Evolutionary conservation across 2,888 invertebrate species (phyloP).

Genomic region (Acleris cristana): DNA sequence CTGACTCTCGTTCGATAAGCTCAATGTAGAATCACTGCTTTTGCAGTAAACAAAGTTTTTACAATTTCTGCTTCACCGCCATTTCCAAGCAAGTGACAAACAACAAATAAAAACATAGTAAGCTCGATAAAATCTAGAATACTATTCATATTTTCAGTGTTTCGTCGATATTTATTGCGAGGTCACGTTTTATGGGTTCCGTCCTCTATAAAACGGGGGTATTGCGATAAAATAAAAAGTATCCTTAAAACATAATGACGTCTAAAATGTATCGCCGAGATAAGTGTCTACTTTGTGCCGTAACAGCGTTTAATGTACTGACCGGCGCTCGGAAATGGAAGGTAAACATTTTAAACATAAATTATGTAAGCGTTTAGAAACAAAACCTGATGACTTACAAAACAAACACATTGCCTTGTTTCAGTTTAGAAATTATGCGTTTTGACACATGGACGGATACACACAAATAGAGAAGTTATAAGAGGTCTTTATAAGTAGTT

Average conservation of each 20-base stretch:
- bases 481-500: too few relatives aligned
- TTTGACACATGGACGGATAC: too few relatives aligned
- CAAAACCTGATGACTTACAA: too few relatives aligned
- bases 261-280: slow-evolving; percentile 12
- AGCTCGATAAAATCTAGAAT: slow-evolving; percentile 35
- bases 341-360: neutral
- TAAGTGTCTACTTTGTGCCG: neutral
- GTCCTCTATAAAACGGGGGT: slow-evolving; percentile 24
- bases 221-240: slow-evolving; percentile 31
- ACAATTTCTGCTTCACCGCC: too few relatives aligned
- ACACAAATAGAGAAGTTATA: too few relatives aligned
- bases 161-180: slow-evolving; percentile 37
- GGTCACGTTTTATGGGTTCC: slow-evolving; percentile 31
- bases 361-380: too few relatives aligned
- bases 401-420: too few relatives aligned
- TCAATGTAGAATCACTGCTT: too few relatives aligned
- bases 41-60: too few relatives aligned
- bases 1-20: too few relatives aligned
- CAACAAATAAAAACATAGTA: slow-evolving; percentile 35
- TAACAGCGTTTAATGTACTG: too few relatives aligned
- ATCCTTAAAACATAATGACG: slow-evolving; percentile 11
- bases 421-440: too few relatives aligned
- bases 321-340: neutral
- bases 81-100: slow-evolving; percentile 19
- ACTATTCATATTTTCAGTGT: slow-evolving; percentile 37